phyloP scores from a whole-genome alignment of 2,113 vertebrate species.

The Vireo altiloquus region DNA sequence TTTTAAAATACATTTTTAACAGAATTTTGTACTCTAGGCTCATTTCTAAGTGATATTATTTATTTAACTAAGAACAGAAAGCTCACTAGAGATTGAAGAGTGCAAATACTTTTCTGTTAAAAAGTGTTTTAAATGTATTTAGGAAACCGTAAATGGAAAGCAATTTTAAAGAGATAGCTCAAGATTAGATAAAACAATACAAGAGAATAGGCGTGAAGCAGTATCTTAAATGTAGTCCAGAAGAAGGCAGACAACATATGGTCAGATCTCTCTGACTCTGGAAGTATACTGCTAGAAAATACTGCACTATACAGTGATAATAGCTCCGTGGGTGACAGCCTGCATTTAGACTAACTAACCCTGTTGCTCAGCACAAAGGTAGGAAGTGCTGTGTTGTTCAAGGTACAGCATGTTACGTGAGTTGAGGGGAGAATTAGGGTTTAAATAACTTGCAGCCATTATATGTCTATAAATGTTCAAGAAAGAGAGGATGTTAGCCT shows the following conservation, averaged over 20 bases:
- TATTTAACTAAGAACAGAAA: background rate
- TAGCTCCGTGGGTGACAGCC: background rate
- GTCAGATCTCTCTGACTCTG: background rate
- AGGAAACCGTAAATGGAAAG: background rate
- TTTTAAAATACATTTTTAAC: background rate
- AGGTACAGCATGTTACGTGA: background rate
- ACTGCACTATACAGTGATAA: background rate
- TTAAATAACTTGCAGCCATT: background rate
- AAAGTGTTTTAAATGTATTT: background rate
- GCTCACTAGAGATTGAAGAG: background rate
- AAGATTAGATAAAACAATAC: background rate
- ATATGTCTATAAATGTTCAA: background rate
- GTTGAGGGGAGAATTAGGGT: background rate
- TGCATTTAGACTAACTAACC: background rate
- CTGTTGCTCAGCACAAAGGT: background rate
- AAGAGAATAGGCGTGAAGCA: background rate
- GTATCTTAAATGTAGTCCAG: background rate
- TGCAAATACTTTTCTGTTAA: background rate
- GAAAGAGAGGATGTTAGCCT: slow-evolving; percentile 9
- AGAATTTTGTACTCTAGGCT: background rate
- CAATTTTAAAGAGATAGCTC: background rate
- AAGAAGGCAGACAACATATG: background rate
- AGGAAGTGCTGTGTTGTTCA: background rate
- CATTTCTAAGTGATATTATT: background rate
- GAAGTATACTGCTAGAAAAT: background rate